These are phyloP conservation scores for Zygaena filipendulae DNA, from an alignment of 2,888 invertebrate genomes.

Conservation along the genomic window DNA sequence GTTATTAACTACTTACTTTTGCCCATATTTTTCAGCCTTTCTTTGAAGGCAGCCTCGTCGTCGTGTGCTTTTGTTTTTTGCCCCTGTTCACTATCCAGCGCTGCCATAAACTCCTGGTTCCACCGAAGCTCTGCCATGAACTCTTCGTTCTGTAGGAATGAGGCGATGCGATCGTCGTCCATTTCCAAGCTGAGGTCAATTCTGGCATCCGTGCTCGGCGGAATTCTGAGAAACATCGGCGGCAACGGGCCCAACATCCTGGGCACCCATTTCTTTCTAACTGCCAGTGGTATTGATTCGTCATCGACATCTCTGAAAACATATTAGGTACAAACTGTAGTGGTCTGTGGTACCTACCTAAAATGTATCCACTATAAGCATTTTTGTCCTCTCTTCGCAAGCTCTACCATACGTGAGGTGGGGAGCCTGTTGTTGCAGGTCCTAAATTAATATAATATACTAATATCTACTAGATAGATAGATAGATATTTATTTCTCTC, in stretches of 20 bases:
- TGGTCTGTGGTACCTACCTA: too few species aligned
- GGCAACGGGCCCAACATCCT: conserved; percentile 82
- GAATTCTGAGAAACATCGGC: conserved; percentile 79
- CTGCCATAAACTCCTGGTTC: conserved; percentile 89
- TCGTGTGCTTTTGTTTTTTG: conserved; percentile 59
- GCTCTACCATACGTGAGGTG: too few species aligned
- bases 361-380: too few species aligned
- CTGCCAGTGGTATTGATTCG: conserved; percentile 50
- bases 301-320: conserved; percentile 48
- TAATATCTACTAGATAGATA: too few species aligned
- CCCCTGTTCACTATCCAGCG: conserved; percentile 79
- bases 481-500: too few species aligned
- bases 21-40: conserved; percentile 84
- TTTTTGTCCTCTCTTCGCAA: too few species aligned
- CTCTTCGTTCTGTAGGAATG: conserved; percentile 90
- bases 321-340: too few species aligned
- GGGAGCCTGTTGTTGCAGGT: too few species aligned
- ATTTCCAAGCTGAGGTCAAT: conserved; percentile 69
- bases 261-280: conserved; percentile 78
- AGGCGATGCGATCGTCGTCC: conserved; percentile 88
- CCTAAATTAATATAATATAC: too few species aligned
- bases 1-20: conserved; percentile 66
- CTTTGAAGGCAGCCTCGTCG: conserved; percentile 80
- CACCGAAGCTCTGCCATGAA: conserved; percentile 87
- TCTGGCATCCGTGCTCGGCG: conserved; percentile 54